Base-by-base conservation (phyloP, 2,797 vertebrate genomes). In the Coccyzus lansbergi region DNA sequence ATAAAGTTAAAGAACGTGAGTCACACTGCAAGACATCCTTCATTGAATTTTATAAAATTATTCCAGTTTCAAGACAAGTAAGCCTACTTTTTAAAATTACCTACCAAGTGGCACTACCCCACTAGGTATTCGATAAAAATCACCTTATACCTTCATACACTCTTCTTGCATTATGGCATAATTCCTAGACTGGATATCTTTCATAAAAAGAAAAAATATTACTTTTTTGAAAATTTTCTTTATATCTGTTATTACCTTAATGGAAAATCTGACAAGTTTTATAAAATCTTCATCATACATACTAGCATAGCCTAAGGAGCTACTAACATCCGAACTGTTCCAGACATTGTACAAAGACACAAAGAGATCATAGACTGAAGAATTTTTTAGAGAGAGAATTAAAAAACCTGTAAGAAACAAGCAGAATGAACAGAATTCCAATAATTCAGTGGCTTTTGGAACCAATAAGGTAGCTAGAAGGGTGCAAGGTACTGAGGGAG, bases 81-180 rank as follows among this genome's bases (percentile, higher is more conserved):
- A 71, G 19, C 1, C 48, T 70, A 18, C 31, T 44, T 89, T 82
- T 71, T 38, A 38, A 56, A 91, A 64, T 25, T 3, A 76, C 44
- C 52, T 58, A 28, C 56, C 68, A 55, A 67, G 36, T 53, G 68
- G 91, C 31, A 28, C 28, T 75, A 62, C 5, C 3, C 25, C 6
- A 18, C 40, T 49, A 72, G 17, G 20, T 71, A 86, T 86, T 69
- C 62, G 48, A 65, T 72, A 34, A 90, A 86, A 84, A 55, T 63
- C 70, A 79, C 46, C 22, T 72, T 76, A 76, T 62, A 17, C 10
- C 12, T 79, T 79, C 56, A 72, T 79, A 25, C 63, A 15, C 52
- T 53, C 16, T 51, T 77, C 53, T 81, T 80, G 33, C 33, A 58
- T 89, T 58, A 18, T 20, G 14, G 31, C 46, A 6, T 68, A 82